Conservation (phyloP, 2,797 vertebrate species). For the Scomberomorus guttatus region DNA sequence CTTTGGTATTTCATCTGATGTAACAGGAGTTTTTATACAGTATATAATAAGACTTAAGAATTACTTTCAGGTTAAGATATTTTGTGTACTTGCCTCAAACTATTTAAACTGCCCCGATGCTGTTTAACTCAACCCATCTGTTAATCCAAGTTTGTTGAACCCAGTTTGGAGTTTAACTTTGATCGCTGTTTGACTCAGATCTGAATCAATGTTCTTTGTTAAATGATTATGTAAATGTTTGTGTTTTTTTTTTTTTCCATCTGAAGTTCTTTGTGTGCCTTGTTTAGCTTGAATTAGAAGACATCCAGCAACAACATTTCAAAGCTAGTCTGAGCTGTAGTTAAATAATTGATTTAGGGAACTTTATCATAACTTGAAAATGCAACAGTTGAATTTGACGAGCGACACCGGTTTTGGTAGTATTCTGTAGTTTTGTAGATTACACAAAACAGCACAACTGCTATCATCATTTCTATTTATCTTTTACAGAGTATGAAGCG, state of each 20-base stretch:
- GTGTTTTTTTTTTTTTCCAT: not conserved
- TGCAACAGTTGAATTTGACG: not conserved
- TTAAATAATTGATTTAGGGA: constrained; percentile 7
- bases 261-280: constrained; percentile 68
- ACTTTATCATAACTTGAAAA: not conserved
- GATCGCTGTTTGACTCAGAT: constrained; percentile 24
- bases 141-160: constrained; percentile 16
- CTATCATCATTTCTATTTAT: constrained; percentile 9
- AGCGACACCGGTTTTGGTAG: not conserved
- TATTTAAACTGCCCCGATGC: not conserved
- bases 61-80: no score
- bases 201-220: not conserved
- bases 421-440: constrained; percentile 10
- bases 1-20: not conserved
- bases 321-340: constrained; percentile 5
- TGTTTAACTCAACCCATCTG: constrained; percentile 14
- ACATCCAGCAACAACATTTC: not conserved
- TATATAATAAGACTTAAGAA: not conserved
- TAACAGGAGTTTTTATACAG: not conserved
- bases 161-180: not conserved
- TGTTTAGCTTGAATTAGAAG: constrained; percentile 29
- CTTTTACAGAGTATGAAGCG: not conserved
- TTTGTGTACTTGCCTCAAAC: no score
- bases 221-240: constrained; percentile 13
- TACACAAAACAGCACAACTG: not conserved